Conservation (phyloP, 2,113 vertebrate species). For the Limanda limanda region DNA sequence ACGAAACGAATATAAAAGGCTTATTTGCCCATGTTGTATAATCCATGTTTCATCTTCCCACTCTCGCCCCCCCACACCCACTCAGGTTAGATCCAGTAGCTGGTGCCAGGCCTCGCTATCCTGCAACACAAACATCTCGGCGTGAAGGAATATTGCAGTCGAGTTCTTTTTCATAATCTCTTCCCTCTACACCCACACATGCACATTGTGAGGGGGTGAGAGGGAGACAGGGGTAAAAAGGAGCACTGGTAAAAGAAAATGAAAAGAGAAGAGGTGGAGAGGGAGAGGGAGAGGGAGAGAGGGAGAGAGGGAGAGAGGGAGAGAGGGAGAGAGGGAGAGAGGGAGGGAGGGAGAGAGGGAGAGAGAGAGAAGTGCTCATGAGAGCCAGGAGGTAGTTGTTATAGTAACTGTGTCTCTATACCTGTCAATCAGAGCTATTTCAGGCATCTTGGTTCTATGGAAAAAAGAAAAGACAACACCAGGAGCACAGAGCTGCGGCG, state of each 20-base stretch:
- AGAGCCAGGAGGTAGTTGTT: conserved; percentile 79
- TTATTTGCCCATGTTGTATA: conserved; percentile 72
- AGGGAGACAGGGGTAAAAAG: conserved; percentile 49
- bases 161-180: conserved; percentile 76
- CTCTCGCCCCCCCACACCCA: conserved; percentile 72
- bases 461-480: conserved; percentile 7
- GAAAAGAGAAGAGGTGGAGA: conserved; percentile 62
- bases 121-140: conserved; percentile 70
- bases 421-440: conserved; percentile 80
- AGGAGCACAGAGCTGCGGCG: conserved; percentile 37
- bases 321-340: conserved; percentile 44
- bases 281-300: neutral
- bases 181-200: conserved; percentile 72
- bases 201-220: conserved; percentile 62
- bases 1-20: conserved; percentile 65
- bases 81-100: conserved; percentile 74
- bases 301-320: conserved; percentile 7
- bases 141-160: conserved; percentile 74
- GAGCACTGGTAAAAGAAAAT: conserved; percentile 61
- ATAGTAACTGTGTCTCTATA: conserved; percentile 80
- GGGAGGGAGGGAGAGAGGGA: conserved; percentile 24
- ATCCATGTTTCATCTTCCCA: conserved; percentile 78
- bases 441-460: conserved; percentile 68
- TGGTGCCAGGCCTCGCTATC: conserved; percentile 67
- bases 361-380: conserved; percentile 50